Conservation (phyloP, 2,888 invertebrate genomes). For the Stramonita haemastoma region DNA sequence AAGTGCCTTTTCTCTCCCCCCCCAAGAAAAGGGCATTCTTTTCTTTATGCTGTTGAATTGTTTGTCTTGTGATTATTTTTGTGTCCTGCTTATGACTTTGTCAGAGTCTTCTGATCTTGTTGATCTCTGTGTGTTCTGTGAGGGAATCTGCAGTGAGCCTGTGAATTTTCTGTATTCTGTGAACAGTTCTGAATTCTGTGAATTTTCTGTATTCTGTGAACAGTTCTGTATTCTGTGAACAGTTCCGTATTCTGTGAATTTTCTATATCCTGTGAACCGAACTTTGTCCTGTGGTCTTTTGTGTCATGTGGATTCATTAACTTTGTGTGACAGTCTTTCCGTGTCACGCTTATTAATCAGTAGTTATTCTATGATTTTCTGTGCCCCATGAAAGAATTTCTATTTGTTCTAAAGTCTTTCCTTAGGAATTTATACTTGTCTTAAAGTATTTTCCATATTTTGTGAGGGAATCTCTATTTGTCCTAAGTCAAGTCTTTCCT, state of each 20-base stretch:
- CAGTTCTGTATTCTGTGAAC: too few species aligned
- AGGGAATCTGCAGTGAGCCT: background rate
- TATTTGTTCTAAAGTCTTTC: background rate
- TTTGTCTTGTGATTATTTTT: background rate
- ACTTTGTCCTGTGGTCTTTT: too few species aligned
- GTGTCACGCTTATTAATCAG: too few species aligned
- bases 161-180: background rate
- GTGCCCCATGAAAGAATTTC: background rate
- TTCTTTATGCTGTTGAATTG: background rate
- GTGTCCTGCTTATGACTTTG: background rate
- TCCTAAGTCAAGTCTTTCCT: background rate
- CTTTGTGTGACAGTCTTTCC: too few species aligned
- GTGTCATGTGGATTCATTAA: too few species aligned
- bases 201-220: background rate
- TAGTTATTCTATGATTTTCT: background rate
- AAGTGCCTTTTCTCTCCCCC: too few species aligned
- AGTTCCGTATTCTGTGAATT: too few species aligned
- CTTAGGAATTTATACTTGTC: background rate
- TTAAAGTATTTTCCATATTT: background rate
- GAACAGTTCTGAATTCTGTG: too few species aligned
- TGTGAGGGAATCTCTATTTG: background rate
- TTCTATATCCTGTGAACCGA: background rate
- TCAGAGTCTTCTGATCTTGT: background rate
- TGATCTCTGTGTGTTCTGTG: background rate
- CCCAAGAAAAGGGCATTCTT: too few species aligned